Base-by-base conservation (phyloP, 2,113 vertebrate species). In the Entelurus aequoreus region DNA sequence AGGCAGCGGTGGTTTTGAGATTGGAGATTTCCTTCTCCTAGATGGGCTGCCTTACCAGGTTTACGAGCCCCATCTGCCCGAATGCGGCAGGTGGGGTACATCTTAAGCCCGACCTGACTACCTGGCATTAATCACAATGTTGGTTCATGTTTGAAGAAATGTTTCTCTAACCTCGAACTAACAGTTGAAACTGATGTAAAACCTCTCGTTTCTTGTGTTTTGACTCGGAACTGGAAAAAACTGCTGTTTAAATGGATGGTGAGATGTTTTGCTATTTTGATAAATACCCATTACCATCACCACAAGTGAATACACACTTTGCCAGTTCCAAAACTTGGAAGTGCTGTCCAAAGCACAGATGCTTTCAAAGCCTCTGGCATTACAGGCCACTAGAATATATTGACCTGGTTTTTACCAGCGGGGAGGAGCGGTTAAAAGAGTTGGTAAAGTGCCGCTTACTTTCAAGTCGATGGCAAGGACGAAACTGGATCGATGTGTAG, bases 361-460 rank as follows among this genome's bases (percentile, higher is more conserved):
- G 80, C 60, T 68, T 67, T 80, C 73, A 65, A 60, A 67, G 73
- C 56, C 62, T 71, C 56, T 64, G 60, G 66, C 64, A 21, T 62
- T 16, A 53, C 67, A 66, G 65, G 28, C 14, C 13, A 49, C 71
- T 60, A 57, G 63, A 74, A 62, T 6, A 0, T 36, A 66, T 28
- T 36, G 1, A 60, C 74, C 44, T 21, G 11, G 35, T 62, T 69
- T 63, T 52, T 81, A 72, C 66, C 64, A 62, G 21, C 2, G 19
- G 48, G n/a, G 67, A 62, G 14, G 1, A 55, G 38, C 9, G 1
- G 36, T 69, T 69, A 48, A 19, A 16, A 55, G 35, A 55, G 36
- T 55, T n/a, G 28, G 13, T 16, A 19, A 10, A 19, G 40, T 37
- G 13, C 37, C 4, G 21, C 12, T 44, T 57, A 57, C 19, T 44